A percentile compares a stretch with the other conserved stretches of the same genome.
Conservation (phyloP, 2,113 vertebrate genomes). For the Crotalus viridis region DNA sequence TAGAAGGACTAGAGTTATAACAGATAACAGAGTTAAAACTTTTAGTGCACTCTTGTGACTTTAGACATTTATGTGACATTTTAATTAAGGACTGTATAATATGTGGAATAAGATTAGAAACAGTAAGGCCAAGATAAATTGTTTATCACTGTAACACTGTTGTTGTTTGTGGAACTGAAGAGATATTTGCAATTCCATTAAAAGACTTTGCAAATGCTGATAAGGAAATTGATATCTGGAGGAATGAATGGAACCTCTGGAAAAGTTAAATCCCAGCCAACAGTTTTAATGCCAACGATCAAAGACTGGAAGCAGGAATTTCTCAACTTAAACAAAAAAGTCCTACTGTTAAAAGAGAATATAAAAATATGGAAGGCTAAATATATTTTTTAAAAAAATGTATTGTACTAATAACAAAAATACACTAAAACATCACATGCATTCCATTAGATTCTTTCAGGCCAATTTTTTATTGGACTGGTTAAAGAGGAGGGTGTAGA, state of each 20-base stretch:
- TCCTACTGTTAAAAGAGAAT: not conserved
- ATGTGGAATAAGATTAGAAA: not conserved
- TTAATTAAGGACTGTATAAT: not conserved
- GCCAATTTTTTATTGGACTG: not conserved
- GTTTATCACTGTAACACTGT: not conserved
- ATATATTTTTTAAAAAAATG: not conserved
- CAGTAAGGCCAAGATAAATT: not conserved
- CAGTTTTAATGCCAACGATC: not conserved
- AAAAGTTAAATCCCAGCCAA: not conserved
- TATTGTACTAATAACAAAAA: not conserved
- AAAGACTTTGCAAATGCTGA: not conserved
- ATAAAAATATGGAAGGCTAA: not conserved
- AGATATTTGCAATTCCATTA: not conserved
- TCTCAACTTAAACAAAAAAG: not conserved
- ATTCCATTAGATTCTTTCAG: not conserved
- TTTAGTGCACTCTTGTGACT: not conserved
- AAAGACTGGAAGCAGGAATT: not conserved
- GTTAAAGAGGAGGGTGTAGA: not conserved
- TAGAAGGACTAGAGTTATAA: not conserved
- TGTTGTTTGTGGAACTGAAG: not conserved
- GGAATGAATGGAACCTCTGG: not conserved
- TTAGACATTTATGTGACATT: not conserved
- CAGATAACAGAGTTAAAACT: not conserved
- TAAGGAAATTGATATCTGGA: not conserved
- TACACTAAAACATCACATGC: not conserved